Evolutionary conservation across 2,797 vertebrate genomes (phyloP).

Genomic region (Sebastes steindachneri): DNA sequence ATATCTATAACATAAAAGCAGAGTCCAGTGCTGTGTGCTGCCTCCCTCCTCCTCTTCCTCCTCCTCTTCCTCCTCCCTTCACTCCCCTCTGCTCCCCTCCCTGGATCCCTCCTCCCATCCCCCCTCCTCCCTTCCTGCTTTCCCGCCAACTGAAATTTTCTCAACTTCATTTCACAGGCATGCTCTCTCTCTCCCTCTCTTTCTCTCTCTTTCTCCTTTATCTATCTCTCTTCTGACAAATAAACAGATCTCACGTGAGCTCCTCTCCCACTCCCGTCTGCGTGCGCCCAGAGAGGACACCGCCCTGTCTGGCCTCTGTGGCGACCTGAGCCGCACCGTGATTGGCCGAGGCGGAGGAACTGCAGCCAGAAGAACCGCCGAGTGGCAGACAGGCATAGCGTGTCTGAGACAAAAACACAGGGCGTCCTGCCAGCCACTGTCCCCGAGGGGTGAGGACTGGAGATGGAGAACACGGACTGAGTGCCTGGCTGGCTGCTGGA

Average conservation of each 20-base stretch:
- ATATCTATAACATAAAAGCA: slow-evolving; percentile 59
- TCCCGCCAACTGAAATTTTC: slow-evolving; percentile 65
- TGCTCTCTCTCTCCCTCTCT: background rate
- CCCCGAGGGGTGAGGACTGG: slow-evolving; percentile 59
- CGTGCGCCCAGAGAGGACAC: slow-evolving; percentile 48
- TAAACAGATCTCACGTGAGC: slow-evolving; percentile 75
- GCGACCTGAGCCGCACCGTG: slow-evolving; percentile 20
- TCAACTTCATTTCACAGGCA: slow-evolving; percentile 53
- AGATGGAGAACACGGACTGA: slow-evolving; percentile 50
- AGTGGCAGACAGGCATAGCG: slow-evolving; percentile 64
- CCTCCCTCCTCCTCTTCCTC: background rate
- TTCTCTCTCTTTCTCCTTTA: background rate
- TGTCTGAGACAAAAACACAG: slow-evolving; percentile 76
- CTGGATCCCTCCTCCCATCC: slow-evolving; percentile 5
- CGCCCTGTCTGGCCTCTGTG: slow-evolving; percentile 71
- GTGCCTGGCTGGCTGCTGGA: slow-evolving; percentile 53
- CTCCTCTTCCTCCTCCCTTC: background rate
- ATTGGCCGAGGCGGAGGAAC: slow-evolving; percentile 47
- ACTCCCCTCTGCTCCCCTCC: slow-evolving; percentile 15
- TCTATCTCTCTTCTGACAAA: slow-evolving; percentile 49
- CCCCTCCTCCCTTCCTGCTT: slow-evolving; percentile 36
- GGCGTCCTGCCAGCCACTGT: slow-evolving; percentile 72
- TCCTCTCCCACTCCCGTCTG: slow-evolving; percentile 39
- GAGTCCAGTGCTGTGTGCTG: slow-evolving; percentile 24
- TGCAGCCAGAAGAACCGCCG: slow-evolving; percentile 34